Base-by-base conservation (phyloP, 2,113 vertebrate genomes). In the Dicerorhinus sumatrensis region DNA sequence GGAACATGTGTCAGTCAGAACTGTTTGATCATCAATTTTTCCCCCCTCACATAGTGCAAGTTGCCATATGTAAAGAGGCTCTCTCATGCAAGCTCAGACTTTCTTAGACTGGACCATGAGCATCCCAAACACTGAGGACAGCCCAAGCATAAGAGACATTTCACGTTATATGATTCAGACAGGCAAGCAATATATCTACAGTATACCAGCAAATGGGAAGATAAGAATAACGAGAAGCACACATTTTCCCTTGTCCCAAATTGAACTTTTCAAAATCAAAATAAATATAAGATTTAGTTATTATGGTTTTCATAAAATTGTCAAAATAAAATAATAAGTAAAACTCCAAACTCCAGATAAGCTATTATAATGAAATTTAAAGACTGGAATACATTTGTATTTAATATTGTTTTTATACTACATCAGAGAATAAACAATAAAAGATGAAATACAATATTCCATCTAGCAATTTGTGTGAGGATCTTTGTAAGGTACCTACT, bases 221-320 rank as follows among this genome's bases (percentile, higher is more conserved):
- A 86, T 3, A 82, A 48, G 21, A 84, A 39, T 85, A 90, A 56
- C 65, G 42, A 84, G 51, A 96, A 95, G 8, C 79, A 92, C 8
- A 93, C 27, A 65, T 60, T 83, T 92, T 48, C 58, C n/a, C 58
- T 96, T 58, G 92, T 20, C 31, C 54, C 42, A 97, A 96, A 95
- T 97, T 76, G 65, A 89, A 93, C 25, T 92, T 93, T 95, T 82
- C 54, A 93, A 97, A 96, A 84, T 84, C 21, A 86, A 97, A 95
- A 86, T 56, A 91, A 93, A 81, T 31, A 29, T 31, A 87, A 80
- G 36, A 92, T 80, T 63, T 67, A 80, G 54, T 88, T 93, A 89
- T 46, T 69, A 91, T 2, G 25, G 27, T 62, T 94, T 96, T 96
- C 76, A 98, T 72, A 89, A 97, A 91, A 93, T 91, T 93, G 29